phyloP scores from a whole-genome alignment of 2,888 invertebrate genomes.

The Podabrus alpinus region DNA sequence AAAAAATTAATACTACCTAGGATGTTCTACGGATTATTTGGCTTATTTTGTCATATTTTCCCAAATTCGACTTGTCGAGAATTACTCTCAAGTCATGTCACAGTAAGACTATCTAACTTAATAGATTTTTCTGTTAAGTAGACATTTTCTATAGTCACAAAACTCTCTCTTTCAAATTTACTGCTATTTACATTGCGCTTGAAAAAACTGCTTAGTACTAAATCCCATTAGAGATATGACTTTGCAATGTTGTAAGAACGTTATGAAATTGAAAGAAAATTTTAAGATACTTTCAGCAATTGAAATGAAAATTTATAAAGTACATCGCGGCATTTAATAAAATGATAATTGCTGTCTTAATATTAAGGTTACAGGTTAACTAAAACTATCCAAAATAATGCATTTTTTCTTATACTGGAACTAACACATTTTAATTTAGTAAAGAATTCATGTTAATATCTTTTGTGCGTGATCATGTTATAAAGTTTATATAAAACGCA shows the following conservation, averaged over 20 bases:
- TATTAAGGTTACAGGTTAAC: neutral
- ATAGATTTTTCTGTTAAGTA: neutral
- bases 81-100: neutral
- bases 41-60: neutral
- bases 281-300: neutral
- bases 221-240: neutral
- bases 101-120: neutral
- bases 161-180: neutral
- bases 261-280: neutral
- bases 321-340: neutral
- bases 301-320: neutral
- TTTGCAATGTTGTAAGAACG: neutral
- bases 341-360: neutral
- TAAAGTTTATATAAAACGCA: slow-evolving; percentile 4
- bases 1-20: no score
- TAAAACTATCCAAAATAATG: neutral
- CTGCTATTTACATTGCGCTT: neutral
- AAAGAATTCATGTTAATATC: slow-evolving; percentile 12
- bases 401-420: neutral
- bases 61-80: neutral
- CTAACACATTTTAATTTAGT: slow-evolving; percentile 4
- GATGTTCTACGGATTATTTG: neutral
- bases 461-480: slow-evolving; percentile 13
- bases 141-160: neutral
- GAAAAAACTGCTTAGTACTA: neutral